Evolutionary conservation across 2,113 vertebrate species (phyloP), one percentile per base, ranked within the genome.

Genomic region (Oryzias melastigma): DNA sequence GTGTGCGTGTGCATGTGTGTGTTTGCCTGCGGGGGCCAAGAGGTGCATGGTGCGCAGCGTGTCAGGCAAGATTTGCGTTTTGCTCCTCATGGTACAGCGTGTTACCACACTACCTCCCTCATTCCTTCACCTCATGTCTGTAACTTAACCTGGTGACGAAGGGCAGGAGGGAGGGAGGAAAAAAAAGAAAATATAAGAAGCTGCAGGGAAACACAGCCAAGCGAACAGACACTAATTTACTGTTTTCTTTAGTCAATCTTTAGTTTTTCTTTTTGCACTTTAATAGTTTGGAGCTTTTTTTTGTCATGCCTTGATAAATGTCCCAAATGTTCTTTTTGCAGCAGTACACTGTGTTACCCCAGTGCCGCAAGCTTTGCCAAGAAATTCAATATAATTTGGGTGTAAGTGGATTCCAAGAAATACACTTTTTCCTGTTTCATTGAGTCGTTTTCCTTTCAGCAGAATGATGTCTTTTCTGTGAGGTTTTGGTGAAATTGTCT

Each of bases 51-150:
- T 89, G 88, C 89, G 90, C 81, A 81, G 76, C 84, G 84, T 90
- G 91, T 92, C 83, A 91, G 85, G 91, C 90, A 94, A 92, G 91
- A 91, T 92, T 84, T 83, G 81, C 58, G 72, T 86, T 82, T 81
- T 40, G 65, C 87, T 84, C 93, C 93, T 95, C 93, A 94, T 97
- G 96, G 97, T 96, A 98, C 96, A 88, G 94, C 92, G 88, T 96
- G 96, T 96, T 97, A 98, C 95, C 91, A 85, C 89, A 93, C 80
- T 78, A 90, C 92, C 95, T 97, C 97, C 95, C 94, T 95, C 95
- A 95, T 96, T 96, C 94, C 91, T 94, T 90, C 82, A 59, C 69
- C 76, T 79, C 68, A 56, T 68, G 78, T 67, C 77, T 85, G 89
- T 82, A 85, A 87, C 85, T 81, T 68, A 90, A 88, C 85, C 86